Conservation (phyloP, 2,113 vertebrate genomes). For the Nibea albiflora region DNA sequence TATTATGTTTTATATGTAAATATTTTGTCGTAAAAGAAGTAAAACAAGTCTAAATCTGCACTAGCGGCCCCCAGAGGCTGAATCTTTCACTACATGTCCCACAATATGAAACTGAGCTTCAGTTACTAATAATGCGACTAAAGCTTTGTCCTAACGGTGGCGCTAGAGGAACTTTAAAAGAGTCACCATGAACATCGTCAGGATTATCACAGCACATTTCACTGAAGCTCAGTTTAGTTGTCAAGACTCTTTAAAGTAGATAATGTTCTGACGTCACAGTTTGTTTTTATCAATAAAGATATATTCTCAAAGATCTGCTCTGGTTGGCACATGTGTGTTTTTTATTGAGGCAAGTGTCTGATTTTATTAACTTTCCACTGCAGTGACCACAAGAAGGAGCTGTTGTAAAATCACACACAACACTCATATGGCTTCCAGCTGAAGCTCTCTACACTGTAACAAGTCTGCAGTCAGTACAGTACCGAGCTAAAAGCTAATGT, state of each 20-base stretch:
- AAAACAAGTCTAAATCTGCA: background rate
- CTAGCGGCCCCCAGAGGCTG: background rate
- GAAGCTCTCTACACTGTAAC: background rate
- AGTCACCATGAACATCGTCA: background rate
- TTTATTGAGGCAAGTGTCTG: background rate
- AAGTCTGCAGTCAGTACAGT: no score
- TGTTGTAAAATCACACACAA: background rate
- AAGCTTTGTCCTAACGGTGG: background rate
- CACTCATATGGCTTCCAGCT: background rate
- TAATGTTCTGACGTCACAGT: fast-evolving
- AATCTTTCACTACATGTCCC: background rate
- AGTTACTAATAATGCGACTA: no score
- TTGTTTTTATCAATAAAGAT: constrained; percentile 37
- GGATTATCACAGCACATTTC: background rate
- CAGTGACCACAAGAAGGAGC: background rate
- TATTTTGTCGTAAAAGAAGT: background rate
- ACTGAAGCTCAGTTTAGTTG: no score
- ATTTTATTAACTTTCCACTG: background rate
- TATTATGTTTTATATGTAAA: background rate
- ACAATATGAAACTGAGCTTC: background rate
- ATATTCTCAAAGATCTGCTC: background rate
- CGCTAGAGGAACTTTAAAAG: background rate
- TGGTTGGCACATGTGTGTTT: background rate
- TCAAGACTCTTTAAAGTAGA: background rate
- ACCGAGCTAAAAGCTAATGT: background rate